These are phyloP conservation scores for Beroe ovata DNA, from an alignment of 37 sponge, comb jelly and placozoan genomes.

Conservation along the genomic window DNA sequence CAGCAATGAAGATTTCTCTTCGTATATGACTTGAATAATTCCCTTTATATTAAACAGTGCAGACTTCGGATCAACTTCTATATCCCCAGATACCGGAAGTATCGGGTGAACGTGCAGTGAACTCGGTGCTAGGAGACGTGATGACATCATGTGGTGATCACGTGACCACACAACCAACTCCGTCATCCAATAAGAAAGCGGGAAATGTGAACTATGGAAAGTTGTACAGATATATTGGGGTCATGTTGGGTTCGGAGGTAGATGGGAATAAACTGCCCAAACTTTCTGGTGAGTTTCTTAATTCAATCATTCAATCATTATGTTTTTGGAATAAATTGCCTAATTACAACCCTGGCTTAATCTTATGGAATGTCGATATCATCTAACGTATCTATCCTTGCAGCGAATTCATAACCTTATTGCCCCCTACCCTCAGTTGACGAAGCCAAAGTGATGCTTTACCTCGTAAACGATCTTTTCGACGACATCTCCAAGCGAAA, in stretches of 20 bases:
- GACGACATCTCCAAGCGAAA: conserved; percentile 61
- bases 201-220: neutral
- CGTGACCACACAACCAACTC: neutral
- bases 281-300: no score
- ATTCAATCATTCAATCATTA: no score
- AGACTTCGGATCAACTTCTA: no score
- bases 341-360: no score
- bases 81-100: conserved; percentile 37
- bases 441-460: neutral
- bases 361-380: neutral
- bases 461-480: neutral
- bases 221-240: conserved; percentile 18
- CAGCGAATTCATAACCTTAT: no score
- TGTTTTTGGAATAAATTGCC: no score
- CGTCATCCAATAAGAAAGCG: neutral
- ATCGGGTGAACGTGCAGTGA: neutral
- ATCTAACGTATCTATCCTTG: neutral
- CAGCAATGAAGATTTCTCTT: no score
- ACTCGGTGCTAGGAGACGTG: conserved; percentile 46
- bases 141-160: neutral
- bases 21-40: no score
- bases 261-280: no score
- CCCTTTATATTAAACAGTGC: no score
- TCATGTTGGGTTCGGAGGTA: no score
- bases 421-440: no score